These are phyloP conservation scores for Gandaritis pyraliata DNA, from an alignment of 2,888 invertebrate species.

Conservation along the genomic window DNA sequence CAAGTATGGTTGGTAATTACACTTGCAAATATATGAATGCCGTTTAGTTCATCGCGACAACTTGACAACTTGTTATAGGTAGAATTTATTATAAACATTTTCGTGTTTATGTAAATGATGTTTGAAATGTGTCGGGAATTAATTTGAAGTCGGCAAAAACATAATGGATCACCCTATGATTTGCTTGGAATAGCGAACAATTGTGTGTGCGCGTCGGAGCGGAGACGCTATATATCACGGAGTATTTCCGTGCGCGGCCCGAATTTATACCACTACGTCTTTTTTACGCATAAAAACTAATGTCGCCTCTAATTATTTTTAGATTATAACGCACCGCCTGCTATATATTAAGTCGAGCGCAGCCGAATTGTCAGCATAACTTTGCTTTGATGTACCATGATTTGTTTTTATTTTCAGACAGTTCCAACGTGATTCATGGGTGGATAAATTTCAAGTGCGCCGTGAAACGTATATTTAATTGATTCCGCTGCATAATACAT, in stretches of 20 bases:
- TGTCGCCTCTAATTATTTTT: constrained; percentile 84
- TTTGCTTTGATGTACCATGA: constrained; percentile 81
- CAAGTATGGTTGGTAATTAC: constrained; percentile 50
- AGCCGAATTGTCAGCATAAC: constrained; percentile 84
- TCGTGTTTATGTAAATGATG: constrained; percentile 32
- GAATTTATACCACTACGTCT: constrained; percentile 70
- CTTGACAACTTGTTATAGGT: constrained; percentile 38
- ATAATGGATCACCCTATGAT: constrained; percentile 64
- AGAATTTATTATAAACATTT: constrained; percentile 40
- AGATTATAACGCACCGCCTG: constrained; percentile 83
- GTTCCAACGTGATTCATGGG: constrained; percentile 78
- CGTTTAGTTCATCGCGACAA: constrained; percentile 39
- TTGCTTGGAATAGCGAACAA: constrained; percentile 62
- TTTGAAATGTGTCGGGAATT: constrained; percentile 33
- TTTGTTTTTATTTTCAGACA: constrained; percentile 81
- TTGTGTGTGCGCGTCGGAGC: constrained; percentile 65
- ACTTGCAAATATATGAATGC: constrained; percentile 55
- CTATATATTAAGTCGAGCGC: constrained; percentile 79
- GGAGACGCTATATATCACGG: constrained; percentile 74
- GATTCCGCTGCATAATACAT: constrained; percentile 68
- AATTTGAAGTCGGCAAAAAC: constrained; percentile 24
- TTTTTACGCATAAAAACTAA: constrained; percentile 84
- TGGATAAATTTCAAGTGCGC: constrained; percentile 77
- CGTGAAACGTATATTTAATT: constrained; percentile 75
- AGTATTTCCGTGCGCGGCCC: constrained; percentile 76